phyloP scores from a whole-genome alignment of 2,113 vertebrate genomes.

The Triplophysa rosa region DNA sequence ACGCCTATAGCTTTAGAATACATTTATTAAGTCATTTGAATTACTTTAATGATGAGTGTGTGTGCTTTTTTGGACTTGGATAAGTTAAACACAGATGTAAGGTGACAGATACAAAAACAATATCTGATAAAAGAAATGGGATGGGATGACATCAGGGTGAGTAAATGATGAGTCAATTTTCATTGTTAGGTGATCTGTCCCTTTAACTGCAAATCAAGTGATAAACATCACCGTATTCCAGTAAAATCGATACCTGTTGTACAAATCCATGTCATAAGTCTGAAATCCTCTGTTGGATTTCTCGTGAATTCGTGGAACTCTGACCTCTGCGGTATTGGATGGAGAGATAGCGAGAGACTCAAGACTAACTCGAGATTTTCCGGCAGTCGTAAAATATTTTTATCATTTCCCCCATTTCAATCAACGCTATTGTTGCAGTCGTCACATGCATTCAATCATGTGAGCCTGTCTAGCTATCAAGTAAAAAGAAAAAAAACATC shows the following conservation, averaged over 20 bases:
- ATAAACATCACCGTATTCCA: neutral
- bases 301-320: slow-evolving; percentile 21
- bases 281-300: neutral
- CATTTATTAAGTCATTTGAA: no score
- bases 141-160: no score
- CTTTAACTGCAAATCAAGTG: neutral
- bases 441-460: slow-evolving; percentile 58
- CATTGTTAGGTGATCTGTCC: no score
- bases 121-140: no score
- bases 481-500: neutral
- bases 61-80: no score
- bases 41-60: no score
- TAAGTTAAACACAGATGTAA: no score
- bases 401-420: slow-evolving; percentile 59
- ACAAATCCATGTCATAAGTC: no score
- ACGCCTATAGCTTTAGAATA: no score
- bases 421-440: slow-evolving; percentile 63
- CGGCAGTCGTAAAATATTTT: slow-evolving; percentile 60
- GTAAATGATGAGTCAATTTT: no score
- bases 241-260: neutral
- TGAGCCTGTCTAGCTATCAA: slow-evolving; percentile 24
- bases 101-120: no score
- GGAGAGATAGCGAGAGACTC: slow-evolving; percentile 31
- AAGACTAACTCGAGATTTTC: slow-evolving; percentile 63
- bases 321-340: slow-evolving; percentile 25